A percentile compares a stretch with the other conserved stretches of the same genome.
Conservation (phyloP, 2,888 invertebrate genomes). For the Hemistola chrysoprasaria region DNA sequence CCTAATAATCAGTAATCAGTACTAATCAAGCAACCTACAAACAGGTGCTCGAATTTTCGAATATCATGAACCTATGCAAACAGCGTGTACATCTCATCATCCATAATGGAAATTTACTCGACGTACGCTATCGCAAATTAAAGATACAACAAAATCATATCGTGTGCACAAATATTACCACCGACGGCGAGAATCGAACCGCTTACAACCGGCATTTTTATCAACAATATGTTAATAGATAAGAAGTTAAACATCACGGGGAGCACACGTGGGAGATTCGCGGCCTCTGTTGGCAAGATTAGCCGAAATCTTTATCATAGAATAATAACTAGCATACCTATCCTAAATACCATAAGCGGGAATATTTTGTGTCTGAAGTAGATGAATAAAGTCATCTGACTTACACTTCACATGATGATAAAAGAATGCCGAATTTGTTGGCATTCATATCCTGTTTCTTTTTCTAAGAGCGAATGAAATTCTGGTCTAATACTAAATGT, state of each 20-base stretch:
- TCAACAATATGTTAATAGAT: slow-evolving; percentile 66
- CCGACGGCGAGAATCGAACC: slow-evolving; percentile 45
- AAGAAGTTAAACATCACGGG: slow-evolving; percentile 62
- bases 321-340: slow-evolving; percentile 15
- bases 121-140: slow-evolving; percentile 25
- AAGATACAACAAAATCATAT: slow-evolving; percentile 33
- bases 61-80: not conserved
- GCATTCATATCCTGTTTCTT: too few species aligned
- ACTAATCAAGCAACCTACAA: too few species aligned
- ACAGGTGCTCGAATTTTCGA: too few species aligned
- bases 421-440: too few species aligned
- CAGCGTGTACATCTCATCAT: slow-evolving; percentile 24
- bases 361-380: too few species aligned
- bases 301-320: slow-evolving; percentile 30
- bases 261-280: slow-evolving; percentile 55
- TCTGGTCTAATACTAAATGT: too few species aligned
- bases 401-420: too few species aligned
- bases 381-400: too few species aligned
- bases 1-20: too few species aligned
- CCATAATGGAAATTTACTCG: slow-evolving; percentile 29
- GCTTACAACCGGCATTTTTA: slow-evolving; percentile 57
- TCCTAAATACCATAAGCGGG: too few species aligned
- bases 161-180: slow-evolving; percentile 39
- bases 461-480: too few species aligned
- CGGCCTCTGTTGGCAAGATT: slow-evolving; percentile 40